phyloP scores from a whole-genome alignment of 2,888 invertebrate genomes.

The Trisateles emortualis region DNA sequence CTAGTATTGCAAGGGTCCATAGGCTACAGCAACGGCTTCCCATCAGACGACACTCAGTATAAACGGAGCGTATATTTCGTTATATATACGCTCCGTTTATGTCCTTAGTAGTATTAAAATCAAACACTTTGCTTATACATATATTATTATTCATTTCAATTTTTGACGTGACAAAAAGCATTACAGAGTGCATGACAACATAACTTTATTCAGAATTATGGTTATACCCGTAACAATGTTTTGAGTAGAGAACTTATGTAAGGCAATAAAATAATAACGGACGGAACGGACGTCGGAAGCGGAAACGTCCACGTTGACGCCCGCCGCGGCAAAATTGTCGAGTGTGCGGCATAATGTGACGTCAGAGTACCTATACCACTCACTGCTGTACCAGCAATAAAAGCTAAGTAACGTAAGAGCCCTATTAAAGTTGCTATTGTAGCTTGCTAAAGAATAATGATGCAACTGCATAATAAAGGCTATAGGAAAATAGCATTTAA shows the following conservation, averaged over 20 bases:
- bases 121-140: too few relatives aligned
- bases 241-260: conserved; percentile 47
- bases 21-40: too few relatives aligned
- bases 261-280: conserved; percentile 64
- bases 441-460: too few relatives aligned
- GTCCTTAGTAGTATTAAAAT: too few relatives aligned
- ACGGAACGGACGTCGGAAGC: conserved; percentile 57
- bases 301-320: conserved; percentile 63
- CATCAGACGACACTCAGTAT: too few relatives aligned
- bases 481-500: too few relatives aligned
- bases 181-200: conserved; percentile 3
- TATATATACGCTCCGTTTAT: too few relatives aligned
- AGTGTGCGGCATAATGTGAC: conserved; percentile 48
- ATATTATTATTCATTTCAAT: too few relatives aligned
- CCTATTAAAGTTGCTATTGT: too few relatives aligned
- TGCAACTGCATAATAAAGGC: too few relatives aligned
- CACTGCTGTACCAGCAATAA: conserved; percentile 5
- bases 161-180: conserved; percentile 4
- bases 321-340: conserved; percentile 53
- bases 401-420: not conserved
- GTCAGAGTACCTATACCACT: conserved; percentile 21
- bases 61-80: too few relatives aligned
- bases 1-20: too few relatives aligned
- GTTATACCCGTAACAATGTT: conserved; percentile 42
- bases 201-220: conserved; percentile 25